Percentiles rank a stretch among this genome's conserved stretches.
These are phyloP conservation scores for Eulemur rubriventer DNA, from an alignment of 2,797 vertebrate genomes.

Conservation along the genomic window DNA sequence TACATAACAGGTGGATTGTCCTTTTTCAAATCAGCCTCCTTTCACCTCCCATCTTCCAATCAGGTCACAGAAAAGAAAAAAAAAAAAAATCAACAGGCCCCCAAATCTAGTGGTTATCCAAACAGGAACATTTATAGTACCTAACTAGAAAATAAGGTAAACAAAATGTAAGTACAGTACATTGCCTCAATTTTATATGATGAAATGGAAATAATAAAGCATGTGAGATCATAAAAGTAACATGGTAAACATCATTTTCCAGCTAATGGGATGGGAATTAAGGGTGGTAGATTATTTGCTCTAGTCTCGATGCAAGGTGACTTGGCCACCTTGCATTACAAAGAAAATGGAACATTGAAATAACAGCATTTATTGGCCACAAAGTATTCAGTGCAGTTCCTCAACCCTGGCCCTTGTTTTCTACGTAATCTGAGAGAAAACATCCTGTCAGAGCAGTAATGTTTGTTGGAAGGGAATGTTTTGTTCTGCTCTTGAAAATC, in stretches of 20 bases:
- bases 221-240: slow-evolving; percentile 56
- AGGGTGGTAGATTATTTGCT: slow-evolving; percentile 16
- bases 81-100: slow-evolving; percentile 24
- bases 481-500: not conserved
- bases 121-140: slow-evolving; percentile 71
- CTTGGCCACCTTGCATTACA: not conserved
- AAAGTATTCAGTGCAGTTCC: not conserved
- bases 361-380: not conserved
- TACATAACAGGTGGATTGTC: not conserved
- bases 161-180: slow-evolving; percentile 69
- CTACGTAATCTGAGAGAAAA: not conserved
- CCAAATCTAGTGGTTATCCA: slow-evolving; percentile 69
- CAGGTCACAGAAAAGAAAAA: slow-evolving; percentile 59
- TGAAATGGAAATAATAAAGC: slow-evolving; percentile 65
- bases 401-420: not conserved
- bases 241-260: slow-evolving; percentile 43
- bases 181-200: slow-evolving; percentile 66
- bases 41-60: slow-evolving; percentile 66
- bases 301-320: not conserved
- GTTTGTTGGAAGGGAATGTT: not conserved
- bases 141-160: slow-evolving; percentile 63
- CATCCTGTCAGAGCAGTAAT: not conserved
- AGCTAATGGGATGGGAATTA: slow-evolving; percentile 56
- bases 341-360: not conserved
- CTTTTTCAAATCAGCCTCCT: slow-evolving; percentile 62